Base-by-base conservation (phyloP, 2,888 invertebrate species). In the Drosophila subquinaria region DNA sequence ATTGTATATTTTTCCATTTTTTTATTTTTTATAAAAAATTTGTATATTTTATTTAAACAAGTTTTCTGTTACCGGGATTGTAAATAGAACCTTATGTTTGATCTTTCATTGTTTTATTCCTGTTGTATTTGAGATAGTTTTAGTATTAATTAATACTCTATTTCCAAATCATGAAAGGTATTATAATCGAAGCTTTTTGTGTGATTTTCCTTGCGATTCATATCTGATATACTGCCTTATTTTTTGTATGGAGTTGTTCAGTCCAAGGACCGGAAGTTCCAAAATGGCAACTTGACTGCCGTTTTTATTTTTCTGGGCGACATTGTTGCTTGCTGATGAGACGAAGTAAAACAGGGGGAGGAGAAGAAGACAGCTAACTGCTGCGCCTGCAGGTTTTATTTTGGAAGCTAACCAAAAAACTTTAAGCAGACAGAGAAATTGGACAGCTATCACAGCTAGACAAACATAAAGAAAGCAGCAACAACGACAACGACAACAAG, bases 301-400 rank as follows among this genome's bases (percentile, higher is more conserved):
- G 56, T 33, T 53, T 76, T 76, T 72, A 53, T 76, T 76, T 72
- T 75, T 71, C 75, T 68, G 68, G 47, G 57, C 66, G 69, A 76
- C 64, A 56, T 76, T 27, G 47, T 9, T 70, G 30, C 40, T 61
- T 45, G 13, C 17, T 11, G 11, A 3, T 17, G 30, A 45, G 27
- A 27, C 27, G 27, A 23, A 35, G 66, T 3, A 35, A 13, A 0
- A 20, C 20, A 3, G 33, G 45, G 4, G 15, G 17, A 17, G 17
- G 10, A 42, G 17, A 36, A 20, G 17, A 1, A 27, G 52, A 27
- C 56, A 36, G 55, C 35, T 38, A 73, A 69, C 38, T 64, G 90
- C 80, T 82, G 71, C 47, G 84, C 86, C 88, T 88, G 84, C 80
- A 89, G 88, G 63, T 88, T 88, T 79, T 82, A 82, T 27, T 84